A percentile compares a stretch with the other conserved stretches of the same genome.
Conservation (phyloP, 2,888 invertebrate genomes). For the Epicampocera succincta region DNA sequence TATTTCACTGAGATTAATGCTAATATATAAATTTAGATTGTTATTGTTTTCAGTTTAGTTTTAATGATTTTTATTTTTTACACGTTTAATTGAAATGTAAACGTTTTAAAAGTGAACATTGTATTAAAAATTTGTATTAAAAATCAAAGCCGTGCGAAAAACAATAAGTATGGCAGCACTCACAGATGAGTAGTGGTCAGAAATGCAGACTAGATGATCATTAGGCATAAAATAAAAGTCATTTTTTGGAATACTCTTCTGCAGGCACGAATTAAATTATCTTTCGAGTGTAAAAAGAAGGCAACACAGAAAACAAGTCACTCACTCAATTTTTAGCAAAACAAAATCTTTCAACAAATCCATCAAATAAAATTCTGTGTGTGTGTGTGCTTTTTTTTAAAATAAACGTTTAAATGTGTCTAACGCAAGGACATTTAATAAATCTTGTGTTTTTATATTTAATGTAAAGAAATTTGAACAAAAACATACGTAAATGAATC, state of each 20-base stretch:
- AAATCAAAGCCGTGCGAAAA: conserved; percentile 19
- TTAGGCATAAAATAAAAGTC: neutral
- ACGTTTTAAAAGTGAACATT: conserved; percentile 10
- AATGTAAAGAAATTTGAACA: no score
- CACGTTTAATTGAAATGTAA: no score
- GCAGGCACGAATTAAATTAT: conserved; percentile 12
- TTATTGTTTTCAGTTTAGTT: no score
- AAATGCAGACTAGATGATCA: conserved; percentile 6
- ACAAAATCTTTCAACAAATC: neutral
- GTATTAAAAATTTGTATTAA: neutral
- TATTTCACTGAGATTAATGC: no score
- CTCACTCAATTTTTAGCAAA: conserved; percentile 8
- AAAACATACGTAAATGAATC: neutral
- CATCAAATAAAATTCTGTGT: no score
- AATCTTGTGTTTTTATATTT: conserved; percentile 3
- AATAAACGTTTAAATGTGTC: no score
- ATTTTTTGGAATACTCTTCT: conserved; percentile 16
- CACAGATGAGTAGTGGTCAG: conserved; percentile 22
- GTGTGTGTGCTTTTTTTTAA: no score
- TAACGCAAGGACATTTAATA: conserved; percentile 42
- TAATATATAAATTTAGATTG: no score
- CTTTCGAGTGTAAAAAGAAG: conserved; percentile 15
- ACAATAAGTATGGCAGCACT: conserved; percentile 41
- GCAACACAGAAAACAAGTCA: no score
- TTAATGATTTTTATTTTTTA: conserved; percentile 24